Evolutionary conservation across 2,888 invertebrate genomes (phyloP), one percentile per base, ranked within the genome.

Genomic region (Rhamnusium bicolor): DNA sequence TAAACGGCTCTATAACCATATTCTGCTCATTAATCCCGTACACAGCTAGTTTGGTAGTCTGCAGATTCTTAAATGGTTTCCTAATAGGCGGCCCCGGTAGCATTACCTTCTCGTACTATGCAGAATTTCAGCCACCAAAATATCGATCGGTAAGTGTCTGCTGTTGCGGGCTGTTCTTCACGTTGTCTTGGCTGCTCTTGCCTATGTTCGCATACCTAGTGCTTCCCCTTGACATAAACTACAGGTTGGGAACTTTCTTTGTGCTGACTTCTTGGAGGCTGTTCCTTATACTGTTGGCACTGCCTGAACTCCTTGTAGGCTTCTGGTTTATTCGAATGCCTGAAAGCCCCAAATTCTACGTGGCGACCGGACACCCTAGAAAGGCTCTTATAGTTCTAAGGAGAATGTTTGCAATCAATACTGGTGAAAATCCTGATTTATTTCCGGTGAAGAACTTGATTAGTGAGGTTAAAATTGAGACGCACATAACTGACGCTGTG

Each of bases 311-410:
- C 0, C 61, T 93, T 0, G 91, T 92, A 0, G 90, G 92, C 0
- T 47, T 92, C 0, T 89, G 92, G 12, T 76, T 85, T 49, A 84
- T 90, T 6, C 89, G 89, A 54, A 90, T 93, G 12, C 95, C 95
- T 0, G 96, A 96, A 84, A 96, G 94, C 75, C 96, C 96, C 0
- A 94, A 95, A 86, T 96, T 93, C 85, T 88, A 93, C 51, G 89
- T 92, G 47, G 91, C 93, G 0, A 91, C 91, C 66, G 93, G 93
- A 0, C 87, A 90, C 68, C 86, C 89, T 0, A 90, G 91, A 0
- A 89, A 90, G 51, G 93, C 94, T 0, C 83, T 95, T 60, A 79
- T 85, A 49, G 90, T 93, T 27, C 84, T 96, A 40, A 89, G 89
- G 68, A 84, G 83, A 2, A 92, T 95, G 74, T 95, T 91, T 80